A percentile compares a stretch with the other conserved stretches of the same genome.
Conservation (phyloP, 2,797 vertebrate species). For the Amblyopsis hoosieri region DNA sequence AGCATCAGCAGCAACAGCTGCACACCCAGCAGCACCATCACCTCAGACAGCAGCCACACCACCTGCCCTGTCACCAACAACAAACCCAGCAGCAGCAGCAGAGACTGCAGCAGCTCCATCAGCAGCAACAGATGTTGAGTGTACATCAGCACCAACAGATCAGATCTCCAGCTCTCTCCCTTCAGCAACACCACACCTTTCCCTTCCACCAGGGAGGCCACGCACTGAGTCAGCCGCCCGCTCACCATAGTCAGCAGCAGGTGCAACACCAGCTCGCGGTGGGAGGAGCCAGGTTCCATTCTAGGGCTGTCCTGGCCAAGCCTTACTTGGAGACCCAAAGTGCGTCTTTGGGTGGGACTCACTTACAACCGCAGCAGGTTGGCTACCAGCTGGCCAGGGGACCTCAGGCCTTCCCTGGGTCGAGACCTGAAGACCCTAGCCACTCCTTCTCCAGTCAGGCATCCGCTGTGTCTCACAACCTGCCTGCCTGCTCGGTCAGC, state of each 20-base stretch:
- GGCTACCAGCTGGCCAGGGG: conserved; percentile 78
- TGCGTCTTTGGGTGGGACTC: conserved; percentile 52
- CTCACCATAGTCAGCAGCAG: conserved; percentile 65
- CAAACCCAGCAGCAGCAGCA: conserved; percentile 81
- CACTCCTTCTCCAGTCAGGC: conserved; percentile 81
- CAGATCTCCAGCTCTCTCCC: conserved; percentile 84
- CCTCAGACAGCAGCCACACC: conserved; percentile 80
- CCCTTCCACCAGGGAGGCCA: conserved; percentile 88
- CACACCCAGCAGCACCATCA: conserved; percentile 83
- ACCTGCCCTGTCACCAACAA: conserved; percentile 65
- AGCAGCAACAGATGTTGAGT: conserved; percentile 68
- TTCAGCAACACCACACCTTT: conserved; percentile 87
- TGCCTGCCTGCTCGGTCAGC: conserved; percentile 86
- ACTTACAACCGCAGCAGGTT: conserved; percentile 64
- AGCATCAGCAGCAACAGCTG: conserved; percentile 41
- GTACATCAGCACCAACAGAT: conserved; percentile 84
- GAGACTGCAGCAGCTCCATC: conserved; percentile 64
- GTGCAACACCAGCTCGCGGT: conserved; percentile 72
- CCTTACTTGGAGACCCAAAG: conserved; percentile 83
- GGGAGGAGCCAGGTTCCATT: conserved; percentile 75
- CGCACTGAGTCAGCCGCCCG: conserved; percentile 77
- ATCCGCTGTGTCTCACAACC: conserved; percentile 79
- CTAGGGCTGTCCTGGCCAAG: conserved; percentile 77
- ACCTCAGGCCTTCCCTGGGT: conserved; percentile 82
- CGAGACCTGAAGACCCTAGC: conserved; percentile 72